phyloP scores from a whole-genome alignment of 2,888 invertebrate species.

The Holacanthella duospinosa region DNA sequence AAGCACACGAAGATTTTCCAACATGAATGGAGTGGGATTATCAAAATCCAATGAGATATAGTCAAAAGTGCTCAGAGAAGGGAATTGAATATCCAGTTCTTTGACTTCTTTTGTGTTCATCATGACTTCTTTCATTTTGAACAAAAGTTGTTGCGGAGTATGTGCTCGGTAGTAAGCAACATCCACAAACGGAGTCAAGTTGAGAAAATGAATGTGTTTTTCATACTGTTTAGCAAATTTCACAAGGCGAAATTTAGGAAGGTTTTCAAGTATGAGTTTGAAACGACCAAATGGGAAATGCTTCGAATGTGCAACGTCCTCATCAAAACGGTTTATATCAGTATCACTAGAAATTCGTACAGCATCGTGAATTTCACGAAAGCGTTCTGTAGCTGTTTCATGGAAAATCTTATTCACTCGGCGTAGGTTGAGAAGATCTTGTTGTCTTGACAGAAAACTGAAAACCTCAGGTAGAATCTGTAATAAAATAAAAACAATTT shows the following conservation, averaged over 20 bases:
- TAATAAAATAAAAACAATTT: neutral
- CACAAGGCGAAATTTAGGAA: neutral
- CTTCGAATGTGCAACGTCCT: neutral
- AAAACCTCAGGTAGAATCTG: neutral
- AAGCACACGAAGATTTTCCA: neutral
- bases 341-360: neutral
- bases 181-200: neutral
- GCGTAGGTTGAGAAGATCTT: neutral
- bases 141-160: neutral
- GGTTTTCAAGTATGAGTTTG: neutral
- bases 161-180: neutral
- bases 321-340: neutral
- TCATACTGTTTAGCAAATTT: neutral
- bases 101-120: neutral
- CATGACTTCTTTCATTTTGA: neutral
- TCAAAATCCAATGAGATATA: no score
- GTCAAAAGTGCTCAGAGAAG: neutral
- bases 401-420: neutral
- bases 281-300: neutral
- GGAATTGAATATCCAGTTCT: neutral
- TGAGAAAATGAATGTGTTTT: neutral
- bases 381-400: neutral
- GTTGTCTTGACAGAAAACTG: neutral
- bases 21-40: neutral
- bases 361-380: neutral